Percentiles rank a stretch among this genome's conserved stretches.
phyloP scores from a whole-genome alignment of 2,888 invertebrate genomes.

The Uloborus plumipes region DNA sequence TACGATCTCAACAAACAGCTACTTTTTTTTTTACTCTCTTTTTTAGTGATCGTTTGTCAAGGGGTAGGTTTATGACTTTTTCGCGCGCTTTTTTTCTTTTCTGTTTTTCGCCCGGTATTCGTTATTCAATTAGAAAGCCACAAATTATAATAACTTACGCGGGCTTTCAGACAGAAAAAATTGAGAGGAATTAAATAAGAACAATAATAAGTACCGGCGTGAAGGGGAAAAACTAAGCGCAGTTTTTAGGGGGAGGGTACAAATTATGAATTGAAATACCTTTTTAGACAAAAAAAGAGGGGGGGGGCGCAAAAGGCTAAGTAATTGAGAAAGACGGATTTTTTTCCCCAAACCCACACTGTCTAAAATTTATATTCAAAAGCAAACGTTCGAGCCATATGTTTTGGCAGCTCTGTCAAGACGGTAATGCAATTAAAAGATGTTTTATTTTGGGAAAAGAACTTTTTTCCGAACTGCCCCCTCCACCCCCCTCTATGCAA shows the following conservation, averaged over 20 bases:
- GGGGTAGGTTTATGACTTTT: conserved; percentile 27
- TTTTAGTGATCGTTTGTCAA: conserved; percentile 48
- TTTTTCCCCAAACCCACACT: not conserved
- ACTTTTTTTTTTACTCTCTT: conserved; percentile 25
- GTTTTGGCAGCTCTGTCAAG: conserved; percentile 56
- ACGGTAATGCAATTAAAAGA: conserved; percentile 57
- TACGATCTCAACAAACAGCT: conserved; percentile 6
- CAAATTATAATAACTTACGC: conserved; percentile 59
- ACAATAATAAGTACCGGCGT: conserved; percentile 41
- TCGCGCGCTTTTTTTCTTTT: not conserved
- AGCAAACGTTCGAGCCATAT: conserved; percentile 43
- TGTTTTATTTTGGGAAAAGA: conserved; percentile 51
- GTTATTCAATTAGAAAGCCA: conserved; percentile 64
- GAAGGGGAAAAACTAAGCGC: conserved; percentile 5
- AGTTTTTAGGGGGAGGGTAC: not conserved
- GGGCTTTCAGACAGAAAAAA: conserved; percentile 5
- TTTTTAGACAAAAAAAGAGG: conserved; percentile 19
- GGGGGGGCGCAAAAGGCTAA: conserved; percentile 12
- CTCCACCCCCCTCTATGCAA: not conserved
- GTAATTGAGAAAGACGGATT: conserved; percentile 49
- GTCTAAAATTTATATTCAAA: conserved; percentile 57
- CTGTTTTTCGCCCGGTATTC: conserved; percentile 24
- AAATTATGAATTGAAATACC: conserved; percentile 57
- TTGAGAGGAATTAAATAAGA: conserved; percentile 44
- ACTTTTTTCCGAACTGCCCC: conserved; percentile 14